Percentiles rank a stretch among this genome's conserved stretches.
These are phyloP conservation scores for Xenus cinereus DNA, from an alignment of 2,113 vertebrate species.

Conservation along the genomic window DNA sequence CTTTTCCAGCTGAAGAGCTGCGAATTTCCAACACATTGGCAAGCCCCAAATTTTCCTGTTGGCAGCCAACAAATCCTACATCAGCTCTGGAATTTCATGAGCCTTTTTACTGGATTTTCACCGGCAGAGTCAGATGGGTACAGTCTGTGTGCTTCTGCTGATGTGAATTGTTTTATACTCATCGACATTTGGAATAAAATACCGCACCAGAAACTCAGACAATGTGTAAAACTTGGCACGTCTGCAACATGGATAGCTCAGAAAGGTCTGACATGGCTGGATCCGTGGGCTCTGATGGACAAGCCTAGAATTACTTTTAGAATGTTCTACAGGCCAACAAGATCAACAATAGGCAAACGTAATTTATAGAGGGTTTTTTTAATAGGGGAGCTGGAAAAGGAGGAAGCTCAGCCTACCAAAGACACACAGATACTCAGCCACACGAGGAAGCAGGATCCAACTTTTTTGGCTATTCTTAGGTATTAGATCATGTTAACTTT, in stretches of 20 bases:
- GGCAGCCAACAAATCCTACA: background rate
- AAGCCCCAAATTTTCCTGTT: background rate
- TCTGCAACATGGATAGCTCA: background rate
- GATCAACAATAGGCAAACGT: background rate
- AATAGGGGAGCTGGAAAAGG: background rate
- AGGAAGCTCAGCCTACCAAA: background rate
- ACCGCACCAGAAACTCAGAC: background rate
- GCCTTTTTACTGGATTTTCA: background rate
- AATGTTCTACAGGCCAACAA: background rate
- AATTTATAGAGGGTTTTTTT: background rate
- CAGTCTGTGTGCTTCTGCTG: background rate
- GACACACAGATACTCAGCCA: background rate
- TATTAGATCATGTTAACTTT: background rate
- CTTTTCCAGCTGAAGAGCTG: conserved; percentile 15
- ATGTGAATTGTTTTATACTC: background rate
- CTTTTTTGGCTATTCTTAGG: background rate
- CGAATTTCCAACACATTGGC: background rate
- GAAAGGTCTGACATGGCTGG: background rate
- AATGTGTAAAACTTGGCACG: background rate
- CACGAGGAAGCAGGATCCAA: background rate
- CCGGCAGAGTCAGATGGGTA: background rate
- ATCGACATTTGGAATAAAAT: background rate
- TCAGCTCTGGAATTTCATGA: background rate
- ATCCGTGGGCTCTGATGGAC: background rate
- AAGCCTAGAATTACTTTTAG: background rate